Conservation (phyloP, 1,140 invertebrate species). For the Lethocerus indicus region DNA sequence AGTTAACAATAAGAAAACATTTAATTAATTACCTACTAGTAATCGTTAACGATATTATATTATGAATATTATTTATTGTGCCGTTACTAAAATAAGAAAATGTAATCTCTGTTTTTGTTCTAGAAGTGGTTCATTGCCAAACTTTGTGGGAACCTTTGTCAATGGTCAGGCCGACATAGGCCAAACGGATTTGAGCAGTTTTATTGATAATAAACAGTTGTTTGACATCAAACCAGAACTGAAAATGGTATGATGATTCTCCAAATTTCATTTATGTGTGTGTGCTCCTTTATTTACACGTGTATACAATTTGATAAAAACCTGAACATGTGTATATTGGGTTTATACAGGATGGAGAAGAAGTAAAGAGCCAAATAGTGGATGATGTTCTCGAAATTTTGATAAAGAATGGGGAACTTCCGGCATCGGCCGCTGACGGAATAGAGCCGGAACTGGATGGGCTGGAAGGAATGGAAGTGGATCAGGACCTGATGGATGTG, state of each 20-base stretch:
- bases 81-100: neutral
- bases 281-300: neutral
- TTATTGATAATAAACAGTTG: neutral
- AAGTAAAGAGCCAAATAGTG: constrained; percentile 54
- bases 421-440: constrained; percentile 67
- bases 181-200: neutral
- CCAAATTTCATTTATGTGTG: neutral
- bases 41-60: too few species aligned
- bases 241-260: neutral
- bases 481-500: constrained; percentile 24
- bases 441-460: constrained; percentile 17
- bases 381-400: constrained; percentile 92
- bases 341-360: constrained; percentile 26
- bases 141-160: constrained; percentile 29
- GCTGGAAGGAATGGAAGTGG: constrained; percentile 24
- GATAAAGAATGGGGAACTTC: constrained; percentile 82
- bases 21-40: too few species aligned
- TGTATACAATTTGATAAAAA: neutral
- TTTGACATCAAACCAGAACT: constrained; percentile 3
- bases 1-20: too few species aligned
- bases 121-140: constrained; percentile 31
- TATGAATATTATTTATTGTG: too few species aligned
- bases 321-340: neutral
- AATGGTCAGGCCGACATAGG: constrained; percentile 4
- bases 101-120: constrained; percentile 14